These are phyloP conservation scores for Lepeophtheirus salmonis DNA, from an alignment of 1,140 invertebrate genomes.

Conservation along the genomic window DNA sequence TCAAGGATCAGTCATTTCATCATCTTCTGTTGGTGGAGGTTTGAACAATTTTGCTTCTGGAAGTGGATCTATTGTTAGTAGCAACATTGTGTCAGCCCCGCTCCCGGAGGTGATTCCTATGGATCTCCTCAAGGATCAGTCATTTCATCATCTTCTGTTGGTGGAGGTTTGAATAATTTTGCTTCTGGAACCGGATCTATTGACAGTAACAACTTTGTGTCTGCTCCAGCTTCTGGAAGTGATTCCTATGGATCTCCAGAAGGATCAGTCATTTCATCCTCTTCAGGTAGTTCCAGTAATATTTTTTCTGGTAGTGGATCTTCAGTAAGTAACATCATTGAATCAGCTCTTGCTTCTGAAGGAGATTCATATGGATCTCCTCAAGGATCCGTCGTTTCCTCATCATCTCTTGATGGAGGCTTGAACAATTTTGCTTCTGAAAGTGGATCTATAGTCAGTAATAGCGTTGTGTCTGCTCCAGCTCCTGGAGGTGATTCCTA, in stretches of 20 bases:
- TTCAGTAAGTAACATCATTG: background rate
- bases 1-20: background rate
- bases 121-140: background rate
- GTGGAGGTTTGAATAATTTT: too few relatives aligned
- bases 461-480: background rate
- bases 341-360: background rate
- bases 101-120: background rate
- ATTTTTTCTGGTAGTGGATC: background rate
- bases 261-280: background rate
- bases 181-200: background rate
- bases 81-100: background rate
- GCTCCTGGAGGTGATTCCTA: background rate
- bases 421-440: too few relatives aligned
- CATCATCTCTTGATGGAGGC: too few relatives aligned
- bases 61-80: background rate
- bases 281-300: background rate
- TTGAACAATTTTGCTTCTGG: background rate
- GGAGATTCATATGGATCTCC: background rate
- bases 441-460: background rate
- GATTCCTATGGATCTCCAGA: slow-evolving; percentile 8
- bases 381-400: too few relatives aligned
- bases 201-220: background rate
- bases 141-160: too few relatives aligned
- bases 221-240: background rate
- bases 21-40: background rate